phyloP scores from a whole-genome alignment of 2,113 vertebrate species.

The Notechis scutatus region DNA sequence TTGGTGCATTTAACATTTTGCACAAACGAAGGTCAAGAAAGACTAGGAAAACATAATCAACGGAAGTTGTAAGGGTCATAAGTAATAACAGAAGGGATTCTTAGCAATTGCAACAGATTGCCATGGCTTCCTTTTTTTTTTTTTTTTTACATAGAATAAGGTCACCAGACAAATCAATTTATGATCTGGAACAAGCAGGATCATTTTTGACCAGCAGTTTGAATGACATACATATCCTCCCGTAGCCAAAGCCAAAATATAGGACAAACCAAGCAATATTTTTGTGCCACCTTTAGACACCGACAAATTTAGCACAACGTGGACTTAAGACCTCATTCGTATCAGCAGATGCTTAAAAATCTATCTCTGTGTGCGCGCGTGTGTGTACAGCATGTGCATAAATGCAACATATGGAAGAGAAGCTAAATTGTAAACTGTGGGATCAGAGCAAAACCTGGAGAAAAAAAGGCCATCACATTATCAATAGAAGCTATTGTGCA shows the following conservation, averaged over 20 bases:
- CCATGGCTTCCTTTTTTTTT: not conserved
- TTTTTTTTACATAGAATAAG: not conserved
- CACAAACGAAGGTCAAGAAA: not conserved
- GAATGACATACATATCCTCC: not conserved
- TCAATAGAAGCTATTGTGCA: not conserved
- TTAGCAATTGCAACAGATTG: not conserved
- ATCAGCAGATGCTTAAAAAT: not conserved
- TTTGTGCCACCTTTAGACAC: not conserved
- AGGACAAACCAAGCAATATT: not conserved
- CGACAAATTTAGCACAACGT: not conserved
- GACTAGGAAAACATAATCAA: not conserved
- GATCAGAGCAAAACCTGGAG: not conserved
- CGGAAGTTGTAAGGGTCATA: not conserved
- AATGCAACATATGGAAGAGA: not conserved
- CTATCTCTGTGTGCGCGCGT: not conserved
- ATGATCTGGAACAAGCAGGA: not conserved
- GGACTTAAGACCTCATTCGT: not conserved
- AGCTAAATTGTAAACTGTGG: not conserved
- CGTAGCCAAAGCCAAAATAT: not conserved
- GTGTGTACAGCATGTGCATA: not conserved
- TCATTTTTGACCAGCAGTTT: not conserved
- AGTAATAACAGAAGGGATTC: not conserved
- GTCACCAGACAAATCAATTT: not conserved
- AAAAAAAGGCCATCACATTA: not conserved
- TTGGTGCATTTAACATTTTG: conserved; percentile 17